phyloP scores from a whole-genome alignment of 2,888 invertebrate genomes.

The Drosophila planitibia region DNA sequence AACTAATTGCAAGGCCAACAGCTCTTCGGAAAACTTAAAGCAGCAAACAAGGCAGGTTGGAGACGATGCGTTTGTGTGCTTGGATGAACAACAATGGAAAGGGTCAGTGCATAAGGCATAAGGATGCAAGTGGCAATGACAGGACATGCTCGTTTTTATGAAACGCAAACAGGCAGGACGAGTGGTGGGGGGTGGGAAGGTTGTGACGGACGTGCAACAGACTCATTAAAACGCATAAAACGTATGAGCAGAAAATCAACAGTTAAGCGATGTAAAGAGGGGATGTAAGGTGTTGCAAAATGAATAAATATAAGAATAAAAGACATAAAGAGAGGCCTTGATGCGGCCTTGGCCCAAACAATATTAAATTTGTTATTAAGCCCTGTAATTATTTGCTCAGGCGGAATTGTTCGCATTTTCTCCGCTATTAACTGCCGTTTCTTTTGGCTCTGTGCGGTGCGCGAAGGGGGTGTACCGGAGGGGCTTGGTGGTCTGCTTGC shows the following conservation, averaged over 20 bases:
- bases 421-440: conserved; percentile 54
- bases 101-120: conserved; percentile 42
- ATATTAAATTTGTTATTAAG: conserved; percentile 81
- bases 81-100: conserved; percentile 54
- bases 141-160: conserved; percentile 68
- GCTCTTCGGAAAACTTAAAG: conserved; percentile 68
- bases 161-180: conserved; percentile 48
- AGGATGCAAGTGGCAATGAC: conserved; percentile 22
- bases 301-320: conserved; percentile 1
- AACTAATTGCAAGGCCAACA: conserved; percentile 80
- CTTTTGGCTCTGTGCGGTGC: conserved; percentile 14
- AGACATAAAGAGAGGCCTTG: conserved; percentile 25
- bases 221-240: conserved; percentile 75
- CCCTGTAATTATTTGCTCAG: conserved; percentile 76
- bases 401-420: conserved; percentile 71
- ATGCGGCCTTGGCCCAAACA: conserved; percentile 50
- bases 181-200: neutral
- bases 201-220: conserved; percentile 7
- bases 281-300: conserved; percentile 7
- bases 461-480: neutral
- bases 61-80: conserved; percentile 4
- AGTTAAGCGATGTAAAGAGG: conserved; percentile 23
- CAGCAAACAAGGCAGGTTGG: conserved; percentile 16
- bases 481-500: conserved; percentile 2
- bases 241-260: conserved; percentile 72